Base-by-base conservation (phyloP, 2,113 vertebrate species). In the Pithys albifrons region DNA sequence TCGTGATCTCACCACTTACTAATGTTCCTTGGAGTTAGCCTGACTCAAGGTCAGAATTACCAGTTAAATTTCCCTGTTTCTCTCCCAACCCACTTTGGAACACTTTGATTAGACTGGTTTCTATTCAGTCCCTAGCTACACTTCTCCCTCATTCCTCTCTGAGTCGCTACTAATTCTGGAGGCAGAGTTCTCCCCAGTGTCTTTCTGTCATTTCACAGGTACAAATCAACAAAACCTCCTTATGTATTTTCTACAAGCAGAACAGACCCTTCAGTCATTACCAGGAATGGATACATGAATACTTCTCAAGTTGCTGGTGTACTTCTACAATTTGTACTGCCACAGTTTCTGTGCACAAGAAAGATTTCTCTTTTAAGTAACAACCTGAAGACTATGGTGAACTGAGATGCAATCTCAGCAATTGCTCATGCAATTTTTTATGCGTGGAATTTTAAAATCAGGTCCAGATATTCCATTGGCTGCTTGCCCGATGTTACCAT, bases 1-100 rank as follows among this genome's bases (percentile, higher is more conserved):
- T 70, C 76, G 76, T 96, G 96, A 96, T 94, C 92, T 96, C 93
- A 96, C 23, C 72, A 81, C 76, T 93, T 82, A 81, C 1, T 91
- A 92, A 94, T 1, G 8, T 89, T 84, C 69, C 51, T 52, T 67
- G 59, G 58, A 90, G 12, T 76, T 52, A 62, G 52, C 5, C 46
- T 64, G 39, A 88, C 43, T 74, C 29, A 35, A 65, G 49, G 65
- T 76, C 65, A 91, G 80, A 84, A 88, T 82, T 62, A 82, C n/a
- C 70, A 45, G 45, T 82, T 87, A 76, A 46, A 93, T 54, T 46
- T 74, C n/a, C 57, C 48, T 31, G 24, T 22, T 75, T 58, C 8
- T 83, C 14, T 91, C 41, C 41, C 25, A 90, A 3, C 17, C 5
- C 12, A 19, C 76, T 94, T 46, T 84, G 70, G 77, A 94, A 91